Percentiles rank a stretch among this genome's conserved stretches.
phyloP scores from a whole-genome alignment of 2,888 invertebrate species.

The Drosophila flavopinicola region DNA sequence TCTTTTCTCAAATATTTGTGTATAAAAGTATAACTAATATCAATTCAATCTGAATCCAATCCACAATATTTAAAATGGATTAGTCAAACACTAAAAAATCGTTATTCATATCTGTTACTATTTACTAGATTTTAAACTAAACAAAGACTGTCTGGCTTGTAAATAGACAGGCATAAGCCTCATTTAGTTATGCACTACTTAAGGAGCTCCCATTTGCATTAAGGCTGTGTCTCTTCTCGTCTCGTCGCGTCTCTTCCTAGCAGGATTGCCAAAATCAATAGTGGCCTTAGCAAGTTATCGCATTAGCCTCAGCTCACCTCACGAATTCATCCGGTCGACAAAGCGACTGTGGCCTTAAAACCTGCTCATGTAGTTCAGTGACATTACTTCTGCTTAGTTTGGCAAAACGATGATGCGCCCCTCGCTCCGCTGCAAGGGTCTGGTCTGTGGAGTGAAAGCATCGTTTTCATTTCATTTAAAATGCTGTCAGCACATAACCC shows the following conservation, averaged over 20 bases:
- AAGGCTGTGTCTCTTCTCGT: too few species aligned
- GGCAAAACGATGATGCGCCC: constrained; percentile 53
- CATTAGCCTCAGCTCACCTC: constrained; percentile 52
- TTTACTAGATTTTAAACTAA: too few species aligned
- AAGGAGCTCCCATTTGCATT: neutral
- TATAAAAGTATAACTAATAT: too few species aligned
- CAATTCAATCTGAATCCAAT: too few species aligned
- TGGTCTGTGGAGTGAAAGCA: constrained; percentile 76
- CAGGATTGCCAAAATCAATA: constrained; percentile 40
- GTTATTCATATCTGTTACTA: too few species aligned
- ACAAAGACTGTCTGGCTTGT: too few species aligned
- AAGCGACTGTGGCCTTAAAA: constrained; percentile 21
- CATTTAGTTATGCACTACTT: neutral
- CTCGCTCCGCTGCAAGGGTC: too few species aligned
- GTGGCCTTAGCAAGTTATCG: constrained; percentile 46
- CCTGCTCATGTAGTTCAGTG: constrained; percentile 59
- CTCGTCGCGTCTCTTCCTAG: constrained; percentile 4
- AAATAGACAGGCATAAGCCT: neutral
- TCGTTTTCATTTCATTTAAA: constrained; percentile 80
- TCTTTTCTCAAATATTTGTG: too few species aligned
- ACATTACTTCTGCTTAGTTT: constrained; percentile 77
- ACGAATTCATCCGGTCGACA: constrained; percentile 25
- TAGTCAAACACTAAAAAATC: too few species aligned
- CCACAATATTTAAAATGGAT: too few species aligned
- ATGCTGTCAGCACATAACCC: constrained; percentile 77